A percentile compares a stretch with the other conserved stretches of the same genome.
Evolutionary conservation across 2,888 invertebrate genomes (phyloP).

Genomic region (Tholera decimalis): DNA sequence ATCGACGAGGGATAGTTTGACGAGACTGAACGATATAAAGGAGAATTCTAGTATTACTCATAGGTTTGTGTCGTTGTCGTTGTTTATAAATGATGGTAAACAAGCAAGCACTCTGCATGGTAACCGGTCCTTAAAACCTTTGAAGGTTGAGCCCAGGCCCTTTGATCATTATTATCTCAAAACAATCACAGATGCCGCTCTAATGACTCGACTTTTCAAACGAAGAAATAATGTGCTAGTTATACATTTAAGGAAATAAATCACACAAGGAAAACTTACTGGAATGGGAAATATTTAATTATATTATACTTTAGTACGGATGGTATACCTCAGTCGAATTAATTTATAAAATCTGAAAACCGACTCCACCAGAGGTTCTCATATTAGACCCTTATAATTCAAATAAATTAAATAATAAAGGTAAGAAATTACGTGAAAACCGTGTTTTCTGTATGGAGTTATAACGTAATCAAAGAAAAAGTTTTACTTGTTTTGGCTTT

Average conservation of each 20-base stretch:
- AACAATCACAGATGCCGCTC: too few relatives aligned
- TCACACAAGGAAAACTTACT: too few relatives aligned
- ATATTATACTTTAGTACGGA: too few relatives aligned
- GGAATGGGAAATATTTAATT: too few relatives aligned
- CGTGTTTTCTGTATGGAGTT: background rate
- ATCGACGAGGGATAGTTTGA: conserved; percentile 87
- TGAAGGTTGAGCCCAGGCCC: too few relatives aligned
- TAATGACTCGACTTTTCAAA: too few relatives aligned
- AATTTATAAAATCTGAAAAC: too few relatives aligned
- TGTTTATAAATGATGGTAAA: background rate
- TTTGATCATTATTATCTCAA: too few relatives aligned
- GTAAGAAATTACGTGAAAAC: background rate
- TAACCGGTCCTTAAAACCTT: background rate
- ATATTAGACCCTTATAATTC: background rate
- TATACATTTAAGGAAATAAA: too few relatives aligned
- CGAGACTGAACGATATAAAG: conserved; percentile 87
- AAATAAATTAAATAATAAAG: too few relatives aligned
- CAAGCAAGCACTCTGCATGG: background rate
- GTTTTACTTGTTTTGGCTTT: conserved; percentile 10
- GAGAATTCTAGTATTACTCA: conserved; percentile 84
- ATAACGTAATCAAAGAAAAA: conserved; percentile 2
- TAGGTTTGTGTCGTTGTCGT: conserved; percentile 71
- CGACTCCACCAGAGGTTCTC: background rate
- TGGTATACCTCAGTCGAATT: too few relatives aligned
- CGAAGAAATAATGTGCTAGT: background rate